Conservation (phyloP, 2,113 vertebrate species). For the Motacilla alba region DNA sequence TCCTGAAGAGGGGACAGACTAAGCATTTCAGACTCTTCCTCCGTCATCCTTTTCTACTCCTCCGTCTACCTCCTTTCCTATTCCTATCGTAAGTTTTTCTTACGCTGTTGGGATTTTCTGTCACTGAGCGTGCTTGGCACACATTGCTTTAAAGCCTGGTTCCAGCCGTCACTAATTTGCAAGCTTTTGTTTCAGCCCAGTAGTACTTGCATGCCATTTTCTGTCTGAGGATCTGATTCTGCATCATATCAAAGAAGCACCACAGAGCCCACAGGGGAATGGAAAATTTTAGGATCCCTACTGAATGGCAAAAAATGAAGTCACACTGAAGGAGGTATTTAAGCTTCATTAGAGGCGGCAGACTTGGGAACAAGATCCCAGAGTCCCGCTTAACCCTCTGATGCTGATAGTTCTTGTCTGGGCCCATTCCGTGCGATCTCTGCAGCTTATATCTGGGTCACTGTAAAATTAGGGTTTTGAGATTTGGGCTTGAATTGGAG, state of each 20-base stretch:
- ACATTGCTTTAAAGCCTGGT: not conserved
- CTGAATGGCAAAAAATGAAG: not conserved
- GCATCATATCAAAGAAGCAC: not conserved
- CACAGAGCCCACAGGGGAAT: not conserved
- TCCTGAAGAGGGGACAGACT: not conserved
- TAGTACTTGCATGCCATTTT: not conserved
- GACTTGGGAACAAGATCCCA: not conserved
- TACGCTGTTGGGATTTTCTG: not conserved
- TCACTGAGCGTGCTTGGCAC: not conserved
- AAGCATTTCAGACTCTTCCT: not conserved
- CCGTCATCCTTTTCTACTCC: not conserved
- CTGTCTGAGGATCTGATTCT: not conserved
- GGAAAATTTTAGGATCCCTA: not conserved
- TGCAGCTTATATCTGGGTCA: not conserved
- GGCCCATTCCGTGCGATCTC: rapidly evolving
- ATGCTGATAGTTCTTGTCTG: not conserved
- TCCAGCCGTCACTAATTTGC: not conserved
- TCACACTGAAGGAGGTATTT: not conserved
- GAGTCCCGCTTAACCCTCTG: not conserved
- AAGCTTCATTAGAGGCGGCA: not conserved
- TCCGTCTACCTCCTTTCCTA: not conserved
- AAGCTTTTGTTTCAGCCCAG: not conserved
- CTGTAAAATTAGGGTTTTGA: not conserved
- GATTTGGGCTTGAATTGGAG: not conserved
- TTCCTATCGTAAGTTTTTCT: not conserved